Evolutionary conservation across 1,140 invertebrate species (phyloP).

Genomic region (Pachyrhynchus sulphureomaculatus): DNA sequence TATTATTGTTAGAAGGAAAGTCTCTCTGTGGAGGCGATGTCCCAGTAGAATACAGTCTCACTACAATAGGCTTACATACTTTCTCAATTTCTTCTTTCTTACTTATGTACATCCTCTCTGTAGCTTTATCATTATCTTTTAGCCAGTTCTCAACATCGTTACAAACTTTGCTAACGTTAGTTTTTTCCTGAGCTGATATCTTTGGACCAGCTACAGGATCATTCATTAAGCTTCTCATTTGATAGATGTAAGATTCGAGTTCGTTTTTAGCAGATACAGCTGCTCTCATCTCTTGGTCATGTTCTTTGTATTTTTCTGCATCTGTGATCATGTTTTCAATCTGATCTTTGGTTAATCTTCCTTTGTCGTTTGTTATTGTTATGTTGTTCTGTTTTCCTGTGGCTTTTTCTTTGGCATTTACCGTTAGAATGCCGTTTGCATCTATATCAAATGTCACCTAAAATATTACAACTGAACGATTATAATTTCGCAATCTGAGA

Average conservation of each 20-base stretch:
- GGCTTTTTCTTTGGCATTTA: conserved; percentile 59
- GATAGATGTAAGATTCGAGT: conserved; percentile 73
- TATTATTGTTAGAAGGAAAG: conserved; percentile 55
- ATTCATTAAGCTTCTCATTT: conserved; percentile 59
- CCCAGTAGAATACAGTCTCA: conserved; percentile 51
- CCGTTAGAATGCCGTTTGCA: conserved; percentile 60
- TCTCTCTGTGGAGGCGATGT: conserved; percentile 32
- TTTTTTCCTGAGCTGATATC: conserved; percentile 51
- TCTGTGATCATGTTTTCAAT: conserved; percentile 61
- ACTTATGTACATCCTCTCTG: conserved; percentile 61
- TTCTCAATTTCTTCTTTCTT: conserved; percentile 59
- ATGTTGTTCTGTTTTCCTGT: conserved; percentile 55
- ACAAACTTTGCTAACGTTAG: conserved; percentile 54
- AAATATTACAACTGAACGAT: not conserved
- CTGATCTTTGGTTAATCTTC: conserved; percentile 52
- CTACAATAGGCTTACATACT: conserved; percentile 55
- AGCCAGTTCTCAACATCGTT: conserved; percentile 62
- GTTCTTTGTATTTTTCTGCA: conserved; percentile 58
- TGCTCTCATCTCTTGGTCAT: conserved; percentile 56
- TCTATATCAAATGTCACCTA: conserved; percentile 58
- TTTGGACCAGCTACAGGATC: conserved; percentile 49
- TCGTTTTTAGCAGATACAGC: conserved; percentile 66
- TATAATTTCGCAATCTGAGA: too few species aligned
- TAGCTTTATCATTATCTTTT: conserved; percentile 60
- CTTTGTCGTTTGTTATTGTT: conserved; percentile 54